Evolutionary conservation across 2,113 vertebrate genomes (phyloP).

Genomic region (Urocitellus parryii): DNA sequence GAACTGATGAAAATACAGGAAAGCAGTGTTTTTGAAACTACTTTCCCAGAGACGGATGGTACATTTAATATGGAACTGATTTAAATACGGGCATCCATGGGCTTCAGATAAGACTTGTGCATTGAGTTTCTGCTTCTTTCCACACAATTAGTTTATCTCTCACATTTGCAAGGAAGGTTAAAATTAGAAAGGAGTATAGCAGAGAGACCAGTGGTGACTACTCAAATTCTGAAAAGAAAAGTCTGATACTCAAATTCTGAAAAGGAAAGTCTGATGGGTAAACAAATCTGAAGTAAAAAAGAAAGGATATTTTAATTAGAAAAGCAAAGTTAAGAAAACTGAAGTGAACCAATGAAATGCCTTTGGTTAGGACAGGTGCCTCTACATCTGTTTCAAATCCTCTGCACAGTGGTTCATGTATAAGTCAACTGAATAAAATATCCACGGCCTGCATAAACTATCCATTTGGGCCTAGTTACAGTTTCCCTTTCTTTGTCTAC

Average conservation of each 20-base stretch:
- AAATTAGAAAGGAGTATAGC: conserved; percentile 30
- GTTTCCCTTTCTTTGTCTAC: neutral
- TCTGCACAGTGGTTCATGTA: neutral
- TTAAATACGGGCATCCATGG: neutral
- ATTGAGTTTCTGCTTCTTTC: neutral
- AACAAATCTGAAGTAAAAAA: neutral
- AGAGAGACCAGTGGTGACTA: neutral
- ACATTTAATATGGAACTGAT: neutral
- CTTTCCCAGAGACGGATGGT: neutral
- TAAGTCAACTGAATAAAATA: neutral
- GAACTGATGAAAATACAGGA: neutral
- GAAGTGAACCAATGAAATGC: neutral
- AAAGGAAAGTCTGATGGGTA: neutral
- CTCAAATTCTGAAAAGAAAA: conserved; percentile 27
- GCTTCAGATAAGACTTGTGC: neutral
- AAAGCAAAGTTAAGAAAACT: conserved; percentile 8
- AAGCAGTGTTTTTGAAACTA: neutral
- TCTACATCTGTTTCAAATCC: neutral
- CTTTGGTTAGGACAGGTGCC: conserved; percentile 4
- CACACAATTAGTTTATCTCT: neutral
- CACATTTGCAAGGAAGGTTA: neutral
- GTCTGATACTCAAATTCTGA: conserved; percentile 29
- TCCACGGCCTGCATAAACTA: neutral
- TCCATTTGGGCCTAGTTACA: neutral
- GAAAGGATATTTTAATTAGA: neutral